Percentiles rank a stretch among this genome's conserved stretches.
Conservation (phyloP, 1,140 invertebrate genomes). For the Sesamia nonagrioides region DNA sequence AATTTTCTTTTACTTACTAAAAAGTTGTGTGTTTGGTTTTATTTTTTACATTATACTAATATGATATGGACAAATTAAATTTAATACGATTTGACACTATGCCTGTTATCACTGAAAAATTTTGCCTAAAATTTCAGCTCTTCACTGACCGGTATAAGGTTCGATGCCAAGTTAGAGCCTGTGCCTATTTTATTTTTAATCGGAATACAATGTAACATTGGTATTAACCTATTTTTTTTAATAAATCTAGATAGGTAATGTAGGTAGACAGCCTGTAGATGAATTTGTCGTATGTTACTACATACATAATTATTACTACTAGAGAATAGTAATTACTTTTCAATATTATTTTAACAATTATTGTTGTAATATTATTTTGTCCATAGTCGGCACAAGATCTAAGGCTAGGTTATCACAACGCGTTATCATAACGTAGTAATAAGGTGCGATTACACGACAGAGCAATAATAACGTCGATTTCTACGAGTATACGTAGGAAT, state of each 20-base stretch:
- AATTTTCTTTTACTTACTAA: conserved; percentile 8
- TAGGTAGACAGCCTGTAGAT: background rate
- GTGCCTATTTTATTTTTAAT: background rate
- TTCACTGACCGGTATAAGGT: background rate
- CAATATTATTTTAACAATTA: too few species aligned
- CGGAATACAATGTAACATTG: background rate
- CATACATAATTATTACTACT: background rate
- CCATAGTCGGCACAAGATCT: conserved; percentile 16
- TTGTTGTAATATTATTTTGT: too few species aligned
- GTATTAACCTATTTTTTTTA: background rate
- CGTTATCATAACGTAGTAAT: conserved; percentile 4
- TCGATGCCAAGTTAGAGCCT: background rate
- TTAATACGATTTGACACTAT: background rate
- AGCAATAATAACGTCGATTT: conserved; percentile 20
- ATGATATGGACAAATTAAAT: conserved; percentile 19
- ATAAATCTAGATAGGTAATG: conserved; percentile 23
- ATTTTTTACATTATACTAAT: background rate
- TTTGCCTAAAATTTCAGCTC: background rate
- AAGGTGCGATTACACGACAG: background rate
- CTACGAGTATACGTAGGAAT: background rate
- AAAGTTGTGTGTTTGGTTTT: conserved; percentile 19
- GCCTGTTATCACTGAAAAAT: background rate
- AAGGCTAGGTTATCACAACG: background rate
- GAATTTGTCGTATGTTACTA: background rate
- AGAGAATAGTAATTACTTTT: too few species aligned